Evolutionary conservation across 2,113 vertebrate genomes (phyloP).

Genomic region (Mirounga angustirostris): DNA sequence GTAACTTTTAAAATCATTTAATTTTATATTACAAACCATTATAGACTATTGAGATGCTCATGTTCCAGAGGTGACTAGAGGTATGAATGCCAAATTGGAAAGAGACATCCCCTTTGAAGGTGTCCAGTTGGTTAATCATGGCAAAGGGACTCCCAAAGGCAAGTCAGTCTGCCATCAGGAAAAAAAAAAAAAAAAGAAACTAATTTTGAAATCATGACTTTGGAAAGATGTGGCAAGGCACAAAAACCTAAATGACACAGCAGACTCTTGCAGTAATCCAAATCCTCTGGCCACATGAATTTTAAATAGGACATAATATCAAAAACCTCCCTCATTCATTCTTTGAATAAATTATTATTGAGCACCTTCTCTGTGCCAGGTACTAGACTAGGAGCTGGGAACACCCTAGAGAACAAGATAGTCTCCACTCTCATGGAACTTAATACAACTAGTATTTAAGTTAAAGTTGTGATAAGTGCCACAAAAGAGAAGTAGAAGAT

Average conservation of each 20-base stretch:
- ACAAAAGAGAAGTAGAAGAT: background rate
- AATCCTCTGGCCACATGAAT: background rate
- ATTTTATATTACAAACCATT: slow-evolving; percentile 31
- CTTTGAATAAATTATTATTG: background rate
- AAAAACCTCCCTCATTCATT: background rate
- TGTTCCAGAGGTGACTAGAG: background rate
- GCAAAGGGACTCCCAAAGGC: background rate
- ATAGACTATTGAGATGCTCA: background rate
- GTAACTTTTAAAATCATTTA: background rate
- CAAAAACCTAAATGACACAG: background rate
- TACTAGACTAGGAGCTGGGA: background rate
- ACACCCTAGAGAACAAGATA: background rate
- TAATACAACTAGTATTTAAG: background rate
- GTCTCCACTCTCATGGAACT: background rate
- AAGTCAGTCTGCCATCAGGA: background rate
- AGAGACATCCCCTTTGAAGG: background rate
- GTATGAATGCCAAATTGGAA: background rate
- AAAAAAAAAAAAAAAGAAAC: background rate
- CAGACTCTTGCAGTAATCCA: background rate
- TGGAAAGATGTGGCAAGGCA: background rate
- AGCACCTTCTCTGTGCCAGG: background rate
- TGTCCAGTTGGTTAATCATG: background rate
- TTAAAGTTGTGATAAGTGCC: background rate
- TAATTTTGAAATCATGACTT: background rate
- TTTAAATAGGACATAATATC: background rate